Conservation (phyloP, 2,797 vertebrate genomes). For the Neopelma chrysocephalum region DNA sequence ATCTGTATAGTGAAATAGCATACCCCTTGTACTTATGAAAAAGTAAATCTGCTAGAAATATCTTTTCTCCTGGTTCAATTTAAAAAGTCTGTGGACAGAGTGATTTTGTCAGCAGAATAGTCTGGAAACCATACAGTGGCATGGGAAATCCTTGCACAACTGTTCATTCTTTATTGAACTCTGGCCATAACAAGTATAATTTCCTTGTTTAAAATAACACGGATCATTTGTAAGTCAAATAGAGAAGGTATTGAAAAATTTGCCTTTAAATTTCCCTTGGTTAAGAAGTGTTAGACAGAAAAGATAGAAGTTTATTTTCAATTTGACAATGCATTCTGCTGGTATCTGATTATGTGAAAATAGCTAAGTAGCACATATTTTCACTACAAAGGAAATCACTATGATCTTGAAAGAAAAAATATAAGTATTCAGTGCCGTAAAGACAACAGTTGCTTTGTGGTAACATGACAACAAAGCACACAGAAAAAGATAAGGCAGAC, state of each 20-base stretch:
- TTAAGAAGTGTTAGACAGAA: not conserved
- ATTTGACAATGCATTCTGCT: not conserved
- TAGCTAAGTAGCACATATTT: not conserved
- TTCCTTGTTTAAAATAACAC: slow-evolving; percentile 45
- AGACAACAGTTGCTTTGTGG: not conserved
- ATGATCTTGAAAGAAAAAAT: not conserved
- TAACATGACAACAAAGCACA: not conserved
- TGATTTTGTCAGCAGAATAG: not conserved
- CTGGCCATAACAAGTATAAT: not conserved
- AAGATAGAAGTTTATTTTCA: not conserved
- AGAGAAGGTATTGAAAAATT: slow-evolving; percentile 10
- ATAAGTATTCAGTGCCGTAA: not conserved
- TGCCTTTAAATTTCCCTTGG: not conserved
- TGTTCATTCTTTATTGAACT: not conserved
- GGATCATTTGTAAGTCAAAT: slow-evolving; percentile 11
- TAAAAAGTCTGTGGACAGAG: not conserved
- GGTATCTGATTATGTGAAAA: not conserved
- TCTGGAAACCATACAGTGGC: not conserved
- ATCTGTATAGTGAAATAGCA: not conserved
- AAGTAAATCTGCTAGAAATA: not conserved
- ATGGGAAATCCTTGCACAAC: slow-evolving; percentile 1
- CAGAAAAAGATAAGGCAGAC: not conserved
- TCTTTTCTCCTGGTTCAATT: not conserved
- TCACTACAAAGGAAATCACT: not conserved
- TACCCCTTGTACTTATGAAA: not conserved